These are phyloP conservation scores for Plutomurus gul DNA, from an alignment of 1,140 invertebrate genomes.

Conservation along the genomic window DNA sequence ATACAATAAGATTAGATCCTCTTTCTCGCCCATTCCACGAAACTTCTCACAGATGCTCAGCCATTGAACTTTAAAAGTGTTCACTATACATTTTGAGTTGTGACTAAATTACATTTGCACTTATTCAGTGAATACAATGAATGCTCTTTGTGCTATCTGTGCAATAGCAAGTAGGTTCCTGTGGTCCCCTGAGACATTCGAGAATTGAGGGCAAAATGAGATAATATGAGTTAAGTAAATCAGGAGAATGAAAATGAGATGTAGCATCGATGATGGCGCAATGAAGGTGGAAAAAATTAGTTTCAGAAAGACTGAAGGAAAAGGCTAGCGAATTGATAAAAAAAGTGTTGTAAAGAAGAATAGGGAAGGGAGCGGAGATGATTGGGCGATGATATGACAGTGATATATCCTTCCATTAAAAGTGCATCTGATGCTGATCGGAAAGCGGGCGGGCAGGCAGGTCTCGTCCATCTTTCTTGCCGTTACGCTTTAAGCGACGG, in stretches of 20 bases:
- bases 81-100: too few relatives aligned
- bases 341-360: not conserved
- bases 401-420: conserved; percentile 53
- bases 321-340: not conserved
- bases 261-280: too few relatives aligned
- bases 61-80: too few relatives aligned
- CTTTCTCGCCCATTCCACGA: not conserved
- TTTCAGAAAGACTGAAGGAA: not conserved
- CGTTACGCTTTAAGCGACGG: not conserved
- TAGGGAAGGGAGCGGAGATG: conserved; percentile 4
- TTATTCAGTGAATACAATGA: too few relatives aligned
- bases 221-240: too few relatives aligned
- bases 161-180: too few relatives aligned
- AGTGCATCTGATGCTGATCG: conserved; percentile 30
- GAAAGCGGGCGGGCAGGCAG: not conserved
- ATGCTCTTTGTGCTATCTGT: too few relatives aligned
- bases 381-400: conserved; percentile 49
- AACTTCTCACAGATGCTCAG: not conserved
- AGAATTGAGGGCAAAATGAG: too few relatives aligned
- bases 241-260: too few relatives aligned
- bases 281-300: too few relatives aligned
- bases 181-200: too few relatives aligned
- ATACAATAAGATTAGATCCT: not conserved
- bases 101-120: too few relatives aligned
- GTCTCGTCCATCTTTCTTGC: not conserved